Evolutionary conservation across 30 jellyfish, hydroid and myxozoan genomes (phyloP), one percentile per base, ranked within the genome.

Genomic region (Hydractinia echinata): DNA sequence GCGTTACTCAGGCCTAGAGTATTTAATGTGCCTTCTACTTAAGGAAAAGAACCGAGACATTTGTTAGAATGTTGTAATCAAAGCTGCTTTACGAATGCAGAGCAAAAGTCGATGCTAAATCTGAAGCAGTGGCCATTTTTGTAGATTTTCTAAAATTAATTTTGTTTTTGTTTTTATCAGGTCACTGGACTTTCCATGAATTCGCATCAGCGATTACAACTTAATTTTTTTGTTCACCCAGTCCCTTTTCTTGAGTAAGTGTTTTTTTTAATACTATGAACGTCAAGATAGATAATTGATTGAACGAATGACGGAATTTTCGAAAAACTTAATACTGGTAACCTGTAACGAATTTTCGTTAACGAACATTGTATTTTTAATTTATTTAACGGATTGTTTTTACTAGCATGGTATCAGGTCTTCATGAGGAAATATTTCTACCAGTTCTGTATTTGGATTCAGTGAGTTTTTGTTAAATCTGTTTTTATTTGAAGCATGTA

Each of bases 171-270:
- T 55, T 16, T 21, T 20, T 80, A 73, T 48, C 55, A 89, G 97
- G 79, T 76, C 82, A 89, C 97, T 76, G 97, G 95, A 15, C 84
- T 89, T 55, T 81, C 95, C 5, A 81, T 89, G 97, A 77, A 85
- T 18, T 93, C 97, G 1, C 79, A n/a, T 79, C 84, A 89, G 66
- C 55, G 97, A 56, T 83, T 89, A 51, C 97, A 89, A 76, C 79
- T 85, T n/a, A 89, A 85, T 81, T 60, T 83, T 56, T 61, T 55
- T 16, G 77, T 88, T 30, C 30, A 55, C 20, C 52, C 72, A n/a
- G 86, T 30, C 58, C 69, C 83, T 6, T 82, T 76, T 72, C 55
- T 30, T 5, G 39, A 56, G 96, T 86, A 73, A 49, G 79, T 73
- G 56, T 64, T 64, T 64, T n/a, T 7, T 64, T 64, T 30, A 30